Evolutionary conservation across 2,888 invertebrate species (phyloP), one percentile per base, ranked within the genome.

Genomic region (Drosophila emarginata): DNA sequence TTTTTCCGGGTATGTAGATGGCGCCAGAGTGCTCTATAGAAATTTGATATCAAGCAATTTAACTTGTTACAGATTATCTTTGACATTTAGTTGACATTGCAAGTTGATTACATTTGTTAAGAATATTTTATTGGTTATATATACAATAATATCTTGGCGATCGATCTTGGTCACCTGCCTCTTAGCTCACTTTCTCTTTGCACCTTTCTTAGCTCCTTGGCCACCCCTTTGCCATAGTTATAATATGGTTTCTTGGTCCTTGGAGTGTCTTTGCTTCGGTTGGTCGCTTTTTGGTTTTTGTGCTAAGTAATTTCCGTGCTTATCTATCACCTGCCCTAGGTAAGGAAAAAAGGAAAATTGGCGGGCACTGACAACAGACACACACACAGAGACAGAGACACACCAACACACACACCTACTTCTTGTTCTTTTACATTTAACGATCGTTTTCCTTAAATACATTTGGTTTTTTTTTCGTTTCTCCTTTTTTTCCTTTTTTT

Each of bases 311-410:
- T 86, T 77, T 86, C 75, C 84, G 75, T 54, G 88, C 80, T 82
- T 80, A 68, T 73, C 71, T 87, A 67, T 40, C 81, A 82, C 81
- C 81, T 82, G 81, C 84, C 88, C 87, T 54, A 54, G 54, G 54
- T 45, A 45, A 45, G 82, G 80, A 87, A 87, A 87, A 87, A 87
- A 68, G 78, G 53, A 87, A 82, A 87, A 79, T 74, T 79, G 74
- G 80, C 88, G 76, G 87, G 73, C 84, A 87, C 80, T 67, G 11
- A 28, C 28, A 11, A 32, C 9, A 84, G 26, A 28, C 28, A 40
- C 9, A 18, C 45, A 45, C 45, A 45, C 21, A 21, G 18, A 45
- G 14, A 18, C 11, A 45, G 15, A 45, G 7, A 45, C 4, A 45
- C 45, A 9, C 60, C 18, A 2, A 45, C 4, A 45, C 45, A 9